Percentiles rank a stretch among this genome's conserved stretches.
Evolutionary conservation across 2,797 vertebrate species (phyloP).

Genomic region (Thalassophryne amazonica): DNA sequence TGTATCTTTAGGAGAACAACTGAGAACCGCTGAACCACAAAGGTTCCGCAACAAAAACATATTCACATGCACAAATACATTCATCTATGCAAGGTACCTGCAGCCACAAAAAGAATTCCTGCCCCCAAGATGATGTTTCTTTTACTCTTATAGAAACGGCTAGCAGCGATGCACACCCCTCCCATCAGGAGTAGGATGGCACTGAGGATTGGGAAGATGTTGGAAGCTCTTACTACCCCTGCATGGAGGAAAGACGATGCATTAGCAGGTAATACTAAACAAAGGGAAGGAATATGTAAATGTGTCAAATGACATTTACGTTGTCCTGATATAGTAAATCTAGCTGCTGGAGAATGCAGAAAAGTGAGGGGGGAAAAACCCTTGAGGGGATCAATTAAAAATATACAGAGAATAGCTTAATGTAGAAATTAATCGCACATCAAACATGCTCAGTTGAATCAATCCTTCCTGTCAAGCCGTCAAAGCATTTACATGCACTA

Average conservation of each 20-base stretch:
- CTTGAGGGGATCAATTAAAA: conserved; percentile 9
- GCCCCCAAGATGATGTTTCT: conserved; percentile 93
- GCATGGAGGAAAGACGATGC: conserved; percentile 7
- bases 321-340: too few relatives aligned
- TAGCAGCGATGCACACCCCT: conserved; percentile 92
- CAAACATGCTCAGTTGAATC: conserved; percentile 40
- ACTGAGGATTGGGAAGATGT: conserved; percentile 96
- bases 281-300: background rate
- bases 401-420: background rate
- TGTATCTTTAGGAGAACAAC: too few relatives aligned
- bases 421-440: conserved; percentile 39
- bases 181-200: conserved; percentile 92
- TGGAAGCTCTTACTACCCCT: conserved; percentile 94
- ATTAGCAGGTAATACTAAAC: background rate
- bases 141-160: conserved; percentile 91
- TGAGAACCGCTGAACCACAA: too few relatives aligned
- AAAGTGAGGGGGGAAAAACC: background rate
- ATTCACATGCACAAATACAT: too few relatives aligned
- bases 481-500: conserved; percentile 24
- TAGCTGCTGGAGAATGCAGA: background rate
- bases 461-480: conserved; percentile 44
- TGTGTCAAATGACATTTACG: background rate
- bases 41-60: too few relatives aligned
- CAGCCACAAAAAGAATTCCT: conserved; percentile 92
- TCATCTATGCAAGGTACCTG: too few relatives aligned